Percentiles rank a stretch among this genome's conserved stretches.
Conservation (phyloP, 1,140 invertebrate species). For the Pogonomyrmex californicus region DNA sequence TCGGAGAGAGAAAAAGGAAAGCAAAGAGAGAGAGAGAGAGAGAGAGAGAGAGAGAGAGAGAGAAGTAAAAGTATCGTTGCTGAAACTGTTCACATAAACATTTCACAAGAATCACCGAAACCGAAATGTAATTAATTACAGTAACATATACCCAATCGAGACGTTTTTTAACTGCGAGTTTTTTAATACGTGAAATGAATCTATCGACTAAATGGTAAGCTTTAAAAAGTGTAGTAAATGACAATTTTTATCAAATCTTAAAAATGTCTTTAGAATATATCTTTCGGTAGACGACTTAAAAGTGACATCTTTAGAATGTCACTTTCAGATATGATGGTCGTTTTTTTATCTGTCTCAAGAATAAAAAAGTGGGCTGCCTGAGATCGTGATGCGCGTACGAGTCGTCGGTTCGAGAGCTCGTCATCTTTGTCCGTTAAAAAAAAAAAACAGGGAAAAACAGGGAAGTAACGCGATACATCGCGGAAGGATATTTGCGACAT, state of each 20-base stretch:
- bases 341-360: neutral
- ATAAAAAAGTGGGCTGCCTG: neutral
- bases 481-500: conserved; percentile 34
- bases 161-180: no score
- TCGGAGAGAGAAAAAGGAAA: neutral
- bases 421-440: conserved; percentile 15
- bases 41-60: neutral
- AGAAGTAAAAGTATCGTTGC: no score
- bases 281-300: no score
- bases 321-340: no score
- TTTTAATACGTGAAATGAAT: no score
- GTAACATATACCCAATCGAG: no score
- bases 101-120: neutral
- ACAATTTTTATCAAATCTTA: no score
- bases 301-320: no score
- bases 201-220: no score
- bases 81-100: neutral
- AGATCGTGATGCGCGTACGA: neutral
- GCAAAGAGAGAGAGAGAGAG: neutral
- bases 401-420: neutral
- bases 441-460: no score
- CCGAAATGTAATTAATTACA: neutral
- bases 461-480: conserved; percentile 15
- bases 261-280: no score
- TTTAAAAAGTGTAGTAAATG: no score